phyloP scores from a whole-genome alignment of 2,888 invertebrate species.

The Drosophila neonasuta region DNA sequence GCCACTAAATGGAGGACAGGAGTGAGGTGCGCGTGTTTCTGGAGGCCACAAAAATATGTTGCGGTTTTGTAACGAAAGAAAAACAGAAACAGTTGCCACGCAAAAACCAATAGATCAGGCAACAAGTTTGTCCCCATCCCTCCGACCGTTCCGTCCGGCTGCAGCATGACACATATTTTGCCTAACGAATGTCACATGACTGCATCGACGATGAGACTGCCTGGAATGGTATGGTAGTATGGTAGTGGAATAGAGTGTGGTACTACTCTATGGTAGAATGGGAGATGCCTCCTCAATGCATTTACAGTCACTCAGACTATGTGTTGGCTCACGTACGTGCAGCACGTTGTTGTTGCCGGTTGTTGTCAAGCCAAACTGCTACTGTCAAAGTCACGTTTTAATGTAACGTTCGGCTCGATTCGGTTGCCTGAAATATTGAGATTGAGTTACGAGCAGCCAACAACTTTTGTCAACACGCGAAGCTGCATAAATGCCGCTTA shows the following conservation, averaged over 20 bases:
- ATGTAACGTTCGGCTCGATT: slow-evolving; percentile 66
- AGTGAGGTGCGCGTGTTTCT: slow-evolving; percentile 25
- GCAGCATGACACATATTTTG: slow-evolving; percentile 69
- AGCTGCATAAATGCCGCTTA: slow-evolving; percentile 77
- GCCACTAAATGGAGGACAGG: neutral
- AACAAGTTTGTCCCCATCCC: slow-evolving; percentile 32
- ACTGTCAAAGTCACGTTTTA: slow-evolving; percentile 78
- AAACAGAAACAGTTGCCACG: slow-evolving; percentile 62
- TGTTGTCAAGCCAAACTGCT: slow-evolving; percentile 69
- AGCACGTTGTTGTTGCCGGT: slow-evolving; percentile 34
- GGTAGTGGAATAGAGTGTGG: slow-evolving; percentile 27
- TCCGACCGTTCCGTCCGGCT: slow-evolving; percentile 9
- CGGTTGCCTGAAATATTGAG: slow-evolving; percentile 72
- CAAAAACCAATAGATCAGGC: slow-evolving; percentile 76
- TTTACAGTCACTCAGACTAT: slow-evolving; percentile 54
- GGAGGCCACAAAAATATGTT: slow-evolving; percentile 69
- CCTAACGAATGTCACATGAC: slow-evolving; percentile 71
- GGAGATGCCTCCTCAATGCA: slow-evolving; percentile 54
- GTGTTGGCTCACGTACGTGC: slow-evolving; percentile 71
- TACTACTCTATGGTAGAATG: slow-evolving; percentile 17
- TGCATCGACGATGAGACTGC: slow-evolving; percentile 42
- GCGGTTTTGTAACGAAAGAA: slow-evolving; percentile 38
- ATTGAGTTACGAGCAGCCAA: slow-evolving; percentile 76
- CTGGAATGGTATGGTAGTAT: slow-evolving; percentile 20
- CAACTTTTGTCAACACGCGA: slow-evolving; percentile 75